Base-by-base conservation (phyloP, 1,140 invertebrate genomes). In the Macrotrachela quadricornifera region DNA sequence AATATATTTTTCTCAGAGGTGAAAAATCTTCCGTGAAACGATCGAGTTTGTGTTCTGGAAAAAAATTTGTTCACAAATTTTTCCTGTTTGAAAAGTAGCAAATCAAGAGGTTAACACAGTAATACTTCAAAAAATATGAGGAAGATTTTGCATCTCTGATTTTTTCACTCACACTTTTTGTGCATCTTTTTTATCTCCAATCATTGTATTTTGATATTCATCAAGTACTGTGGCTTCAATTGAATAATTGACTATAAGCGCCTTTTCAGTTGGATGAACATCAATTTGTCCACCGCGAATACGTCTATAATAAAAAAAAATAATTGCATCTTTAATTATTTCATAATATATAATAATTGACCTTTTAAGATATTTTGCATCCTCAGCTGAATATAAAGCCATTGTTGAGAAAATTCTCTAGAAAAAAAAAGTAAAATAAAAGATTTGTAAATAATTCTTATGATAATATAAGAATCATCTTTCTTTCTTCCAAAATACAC, bases 251-350 rank as follows among this genome's bases (percentile, higher is more conserved):
- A 90, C 78, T 48, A 90, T 78, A n/a, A 90, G 66, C 40, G 84
- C 84, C 64, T 83, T 82, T 63, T 88, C 81, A 51, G 80, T 82
- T 15, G 85, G 83, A 74, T 90, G 85, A 8, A 85, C 83, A 73
- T 88, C 84, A 56, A 90, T 76, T 46, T 77, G 78, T 10, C 83
- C 82, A 48, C 81, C 80, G 72, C 80, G 79, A 43, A 83, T 78
- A 68, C 81, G 80, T 59, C 81, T 83, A 58, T 17, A 8, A 40
- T 40, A 30, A 30, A 30, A 30, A 30, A 30, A 30, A 30, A 30
- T 8, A 8, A 50, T 55, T 54, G 49, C 30, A 41, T 9, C 46
- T 39, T 13, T 47, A 49, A 43, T 16, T 17, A 40, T 40, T 8
- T 57, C 49, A 39, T 37, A 56, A 42, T 59, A 56, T 50, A 59